Percentiles rank a stretch among this genome's conserved stretches.
phyloP scores from a whole-genome alignment of 2,113 vertebrate genomes.

The Saimiri boliviensis region DNA sequence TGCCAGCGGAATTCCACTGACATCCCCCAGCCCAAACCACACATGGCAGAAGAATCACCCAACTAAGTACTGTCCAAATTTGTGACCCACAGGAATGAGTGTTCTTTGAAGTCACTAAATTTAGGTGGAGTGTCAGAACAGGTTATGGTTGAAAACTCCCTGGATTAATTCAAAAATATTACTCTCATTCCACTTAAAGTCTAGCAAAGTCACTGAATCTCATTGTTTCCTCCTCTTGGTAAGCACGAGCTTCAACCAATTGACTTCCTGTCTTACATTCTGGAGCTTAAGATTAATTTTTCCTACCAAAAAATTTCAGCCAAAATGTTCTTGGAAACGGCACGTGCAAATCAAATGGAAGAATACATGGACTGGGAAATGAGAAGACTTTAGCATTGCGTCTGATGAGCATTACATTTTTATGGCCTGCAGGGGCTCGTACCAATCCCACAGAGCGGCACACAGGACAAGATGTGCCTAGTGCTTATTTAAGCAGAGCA shows the following conservation, averaged over 20 bases:
- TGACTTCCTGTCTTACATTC: neutral
- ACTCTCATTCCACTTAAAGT: neutral
- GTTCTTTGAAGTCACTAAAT: neutral
- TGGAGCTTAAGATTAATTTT: neutral
- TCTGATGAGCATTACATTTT: neutral
- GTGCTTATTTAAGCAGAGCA: neutral
- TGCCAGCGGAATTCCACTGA: neutral
- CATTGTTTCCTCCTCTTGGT: neutral
- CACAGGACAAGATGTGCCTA: neutral
- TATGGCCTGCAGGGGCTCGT: neutral
- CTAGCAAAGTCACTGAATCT: neutral
- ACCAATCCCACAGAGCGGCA: neutral
- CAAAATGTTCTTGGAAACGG: slow-evolving; percentile 1
- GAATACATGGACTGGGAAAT: neutral
- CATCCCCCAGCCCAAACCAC: neutral
- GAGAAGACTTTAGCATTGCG: neutral
- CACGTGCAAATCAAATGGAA: neutral
- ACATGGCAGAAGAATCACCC: neutral
- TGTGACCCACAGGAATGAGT: neutral
- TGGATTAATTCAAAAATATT: neutral
- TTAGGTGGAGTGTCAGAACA: neutral
- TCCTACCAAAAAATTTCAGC: neutral
- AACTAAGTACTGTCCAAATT: neutral
- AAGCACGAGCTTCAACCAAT: neutral
- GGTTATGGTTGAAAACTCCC: neutral